A percentile compares a stretch with the other conserved stretches of the same genome.
Evolutionary conservation across 2,797 vertebrate species (phyloP).

Genomic region (Hybognathus amarus): DNA sequence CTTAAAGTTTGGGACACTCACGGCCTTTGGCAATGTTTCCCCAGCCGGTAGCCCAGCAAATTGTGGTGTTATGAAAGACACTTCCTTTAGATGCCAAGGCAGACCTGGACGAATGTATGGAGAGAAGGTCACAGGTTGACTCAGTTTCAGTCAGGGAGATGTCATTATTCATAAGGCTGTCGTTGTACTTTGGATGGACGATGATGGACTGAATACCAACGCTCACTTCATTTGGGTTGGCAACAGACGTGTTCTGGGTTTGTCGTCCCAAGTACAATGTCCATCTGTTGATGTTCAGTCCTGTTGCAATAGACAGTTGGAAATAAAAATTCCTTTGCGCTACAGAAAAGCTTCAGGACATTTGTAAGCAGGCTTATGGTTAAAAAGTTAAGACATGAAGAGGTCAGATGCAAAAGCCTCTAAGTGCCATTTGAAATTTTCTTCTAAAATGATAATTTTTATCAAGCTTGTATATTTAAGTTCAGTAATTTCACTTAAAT

Average conservation of each 20-base stretch:
- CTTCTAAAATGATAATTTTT: no score
- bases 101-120: conserved; percentile 76
- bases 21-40: conserved; percentile 53
- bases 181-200: conserved; percentile 67
- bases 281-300: not conserved
- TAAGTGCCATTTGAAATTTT: no score
- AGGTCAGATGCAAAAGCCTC: no score
- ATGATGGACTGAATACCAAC: conserved; percentile 53
- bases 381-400: not conserved
- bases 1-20: conserved; percentile 46
- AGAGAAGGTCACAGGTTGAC: conserved; percentile 63
- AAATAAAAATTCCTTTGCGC: not conserved
- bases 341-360: not conserved
- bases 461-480: no score
- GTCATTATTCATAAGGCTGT: conserved; percentile 61
- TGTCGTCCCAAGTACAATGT: conserved; percentile 68
- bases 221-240: conserved; percentile 58
- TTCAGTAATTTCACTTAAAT: no score
- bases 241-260: conserved; percentile 55
- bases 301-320: not conserved
- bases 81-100: conserved; percentile 74
- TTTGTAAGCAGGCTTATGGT: not conserved
- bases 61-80: conserved; percentile 59
- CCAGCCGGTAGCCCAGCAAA: conserved; percentile 76
- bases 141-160: conserved; percentile 72